phyloP scores from a whole-genome alignment of 2,797 vertebrate genomes.

The Pseudopleuronectes americanus region DNA sequence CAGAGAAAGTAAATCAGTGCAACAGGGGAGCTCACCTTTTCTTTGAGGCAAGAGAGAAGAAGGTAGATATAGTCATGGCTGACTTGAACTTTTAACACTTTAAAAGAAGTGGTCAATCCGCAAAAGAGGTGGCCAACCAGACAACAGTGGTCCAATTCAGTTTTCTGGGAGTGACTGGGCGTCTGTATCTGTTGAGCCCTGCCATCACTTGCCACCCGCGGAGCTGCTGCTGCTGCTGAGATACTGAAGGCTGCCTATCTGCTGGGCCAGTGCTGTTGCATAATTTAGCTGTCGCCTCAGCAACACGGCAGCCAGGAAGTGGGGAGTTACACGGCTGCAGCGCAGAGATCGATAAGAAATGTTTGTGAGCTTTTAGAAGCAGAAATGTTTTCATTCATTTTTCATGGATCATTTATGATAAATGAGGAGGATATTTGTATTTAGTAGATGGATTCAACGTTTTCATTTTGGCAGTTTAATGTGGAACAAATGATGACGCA shows the following conservation, averaged over 20 bases:
- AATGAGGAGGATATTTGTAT: slow-evolving; percentile 55
- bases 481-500: slow-evolving; percentile 30
- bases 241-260: slow-evolving; percentile 54
- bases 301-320: slow-evolving; percentile 80
- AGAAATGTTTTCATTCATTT: slow-evolving; percentile 60
- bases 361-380: slow-evolving; percentile 76
- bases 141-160: slow-evolving; percentile 1
- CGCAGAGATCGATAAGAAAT: slow-evolving; percentile 70
- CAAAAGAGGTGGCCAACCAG: background rate
- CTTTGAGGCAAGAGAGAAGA: background rate
- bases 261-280: slow-evolving; percentile 77
- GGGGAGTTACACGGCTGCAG: slow-evolving; percentile 66
- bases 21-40: background rate
- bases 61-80: background rate
- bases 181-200: slow-evolving; percentile 20
- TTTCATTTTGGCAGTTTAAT: slow-evolving; percentile 47
- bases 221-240: slow-evolving; percentile 45
- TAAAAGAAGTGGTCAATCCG: background rate
- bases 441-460: slow-evolving; percentile 37
- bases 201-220: slow-evolving; percentile 35
- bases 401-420: slow-evolving; percentile 76
- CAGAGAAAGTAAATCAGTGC: slow-evolving; percentile 15
- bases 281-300: slow-evolving; percentile 81
- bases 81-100: slow-evolving; percentile 1
- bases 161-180: slow-evolving; percentile 4